Conservation (phyloP, 2,888 invertebrate species). For the Pseudolycoriella hygida region DNA sequence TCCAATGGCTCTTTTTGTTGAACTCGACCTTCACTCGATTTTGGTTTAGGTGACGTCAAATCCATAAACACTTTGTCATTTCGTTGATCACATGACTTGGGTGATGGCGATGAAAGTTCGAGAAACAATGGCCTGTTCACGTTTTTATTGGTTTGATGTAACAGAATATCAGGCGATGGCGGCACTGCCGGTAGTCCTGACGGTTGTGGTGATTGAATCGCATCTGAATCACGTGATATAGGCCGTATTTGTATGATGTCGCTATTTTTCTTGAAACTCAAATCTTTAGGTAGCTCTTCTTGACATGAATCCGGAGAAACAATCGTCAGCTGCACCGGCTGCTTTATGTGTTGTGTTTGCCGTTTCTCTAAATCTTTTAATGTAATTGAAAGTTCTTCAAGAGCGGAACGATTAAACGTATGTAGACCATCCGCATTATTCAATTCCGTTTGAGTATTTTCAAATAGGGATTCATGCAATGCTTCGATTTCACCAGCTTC, state of each 20-base stretch:
- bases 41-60: constrained; percentile 20
- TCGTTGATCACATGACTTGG: constrained; percentile 30
- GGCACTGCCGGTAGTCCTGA: constrained; percentile 53
- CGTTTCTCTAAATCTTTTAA: constrained; percentile 34
- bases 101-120: constrained; percentile 42
- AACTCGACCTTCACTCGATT: constrained; percentile 18
- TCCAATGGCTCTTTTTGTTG: constrained; percentile 47
- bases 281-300: constrained; percentile 41
- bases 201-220: constrained; percentile 54
- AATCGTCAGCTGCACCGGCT: constrained; percentile 11
- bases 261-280: constrained; percentile 35
- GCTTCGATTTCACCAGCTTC: constrained; percentile 28
- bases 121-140: constrained; percentile 24
- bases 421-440: constrained; percentile 5
- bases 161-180: constrained; percentile 46
- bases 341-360: constrained; percentile 4
- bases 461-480: constrained; percentile 23
- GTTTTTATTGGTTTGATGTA: constrained; percentile 19
- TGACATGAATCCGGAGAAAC: constrained; percentile 17
- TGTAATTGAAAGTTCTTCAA: constrained; percentile 35
- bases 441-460: constrained; percentile 14
- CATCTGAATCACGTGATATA: constrained; percentile 49
- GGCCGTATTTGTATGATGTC: constrained; percentile 33
- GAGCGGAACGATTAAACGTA: constrained; percentile 11
- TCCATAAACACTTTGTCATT: constrained; percentile 3